These are phyloP conservation scores for Prorops nasuta DNA, from an alignment of 1,140 invertebrate species.

Conservation along the genomic window DNA sequence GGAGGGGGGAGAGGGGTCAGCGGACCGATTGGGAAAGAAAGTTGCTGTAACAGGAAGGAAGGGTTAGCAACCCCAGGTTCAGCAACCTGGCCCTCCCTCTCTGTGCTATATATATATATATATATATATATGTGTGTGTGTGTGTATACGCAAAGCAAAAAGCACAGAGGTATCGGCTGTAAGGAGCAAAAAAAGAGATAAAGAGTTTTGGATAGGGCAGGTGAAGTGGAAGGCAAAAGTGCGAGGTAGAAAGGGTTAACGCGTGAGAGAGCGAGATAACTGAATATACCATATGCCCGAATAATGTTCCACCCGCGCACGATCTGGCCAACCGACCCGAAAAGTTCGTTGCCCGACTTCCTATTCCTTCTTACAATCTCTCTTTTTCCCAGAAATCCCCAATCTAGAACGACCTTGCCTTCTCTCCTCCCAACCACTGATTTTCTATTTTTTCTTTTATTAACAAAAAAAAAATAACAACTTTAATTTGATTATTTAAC, in stretches of 20 bases:
- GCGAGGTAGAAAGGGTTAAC: constrained; percentile 20
- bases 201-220: constrained; percentile 37
- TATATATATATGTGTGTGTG: too few relatives aligned
- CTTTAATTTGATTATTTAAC: too few relatives aligned
- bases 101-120: too few relatives aligned
- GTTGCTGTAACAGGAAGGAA: constrained; percentile 32
- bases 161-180: constrained; percentile 11
- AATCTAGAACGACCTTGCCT: constrained; percentile 12
- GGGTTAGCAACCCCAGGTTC: constrained; percentile 44
- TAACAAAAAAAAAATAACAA: too few relatives aligned
- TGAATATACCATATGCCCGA: constrained; percentile 47
- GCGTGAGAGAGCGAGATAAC: constrained; percentile 24
- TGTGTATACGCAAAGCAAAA: constrained; percentile 5
- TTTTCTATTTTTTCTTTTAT: too few relatives aligned
- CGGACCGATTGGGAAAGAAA: too few relatives aligned
- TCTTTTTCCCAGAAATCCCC: too few relatives aligned
- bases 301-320: constrained; percentile 49
- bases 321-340: constrained; percentile 27
- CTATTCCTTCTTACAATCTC: too few relatives aligned
- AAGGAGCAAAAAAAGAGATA: constrained; percentile 12
- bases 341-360: constrained; percentile 35
- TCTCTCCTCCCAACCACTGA: too few relatives aligned
- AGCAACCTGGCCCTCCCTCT: constrained; percentile 33
- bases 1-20: too few relatives aligned
- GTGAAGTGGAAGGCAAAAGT: constrained; percentile 27